phyloP scores from a whole-genome alignment of 2,113 vertebrate genomes.

The Leptobrachium leishanense region DNA sequence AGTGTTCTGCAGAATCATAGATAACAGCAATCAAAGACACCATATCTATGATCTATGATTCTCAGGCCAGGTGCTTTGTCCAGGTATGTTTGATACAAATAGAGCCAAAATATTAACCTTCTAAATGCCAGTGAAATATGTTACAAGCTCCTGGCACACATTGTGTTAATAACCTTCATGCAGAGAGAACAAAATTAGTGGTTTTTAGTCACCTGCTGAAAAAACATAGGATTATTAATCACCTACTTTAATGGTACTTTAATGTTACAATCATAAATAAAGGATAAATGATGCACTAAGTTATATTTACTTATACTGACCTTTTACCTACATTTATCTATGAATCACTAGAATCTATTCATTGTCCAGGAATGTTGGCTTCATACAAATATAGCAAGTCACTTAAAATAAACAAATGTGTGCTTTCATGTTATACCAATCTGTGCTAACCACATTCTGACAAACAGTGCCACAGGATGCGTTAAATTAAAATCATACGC shows the following conservation, averaged over 20 bases:
- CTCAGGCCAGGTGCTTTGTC: too few species aligned
- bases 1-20: too few species aligned
- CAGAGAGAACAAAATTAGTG: too few species aligned
- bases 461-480: constrained; percentile 73
- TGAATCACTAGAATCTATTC: constrained; percentile 71
- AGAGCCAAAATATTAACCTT: too few species aligned
- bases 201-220: too few species aligned
- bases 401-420: constrained; percentile 73
- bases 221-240: too few species aligned
- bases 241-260: neutral
- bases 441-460: constrained; percentile 70
- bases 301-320: constrained; percentile 58
- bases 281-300: neutral
- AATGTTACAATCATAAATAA: neutral
- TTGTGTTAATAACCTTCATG: too few species aligned
- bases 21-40: too few species aligned
- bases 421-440: constrained; percentile 70
- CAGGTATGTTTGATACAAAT: too few species aligned
- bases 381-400: constrained; percentile 70
- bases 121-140: too few species aligned
- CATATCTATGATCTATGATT: too few species aligned
- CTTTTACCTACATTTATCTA: constrained; percentile 72
- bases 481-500: constrained; percentile 76
- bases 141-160: too few species aligned
- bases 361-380: constrained; percentile 73